Percentiles rank a stretch among this genome's conserved stretches.
These are phyloP conservation scores for Megaceryle alcyon DNA, from an alignment of 2,797 vertebrate species.

Conservation along the genomic window DNA sequence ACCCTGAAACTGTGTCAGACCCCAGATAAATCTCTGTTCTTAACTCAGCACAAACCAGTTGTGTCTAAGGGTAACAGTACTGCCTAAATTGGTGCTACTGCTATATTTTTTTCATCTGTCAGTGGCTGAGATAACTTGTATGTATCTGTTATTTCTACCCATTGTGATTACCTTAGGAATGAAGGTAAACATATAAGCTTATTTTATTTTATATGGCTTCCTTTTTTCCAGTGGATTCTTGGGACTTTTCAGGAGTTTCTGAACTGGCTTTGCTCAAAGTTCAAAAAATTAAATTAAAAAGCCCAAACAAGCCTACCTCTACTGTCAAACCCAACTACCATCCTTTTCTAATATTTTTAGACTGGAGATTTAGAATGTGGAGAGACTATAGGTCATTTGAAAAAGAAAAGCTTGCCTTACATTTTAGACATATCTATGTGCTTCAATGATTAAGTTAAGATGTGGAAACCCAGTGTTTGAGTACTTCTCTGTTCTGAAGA, in stretches of 20 bases:
- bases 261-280: background rate
- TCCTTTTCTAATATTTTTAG: background rate
- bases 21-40: background rate
- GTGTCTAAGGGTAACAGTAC: background rate
- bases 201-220: background rate
- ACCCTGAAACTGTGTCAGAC: background rate
- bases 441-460: background rate
- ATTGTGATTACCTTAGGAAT: background rate
- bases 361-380: background rate
- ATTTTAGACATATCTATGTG: background rate
- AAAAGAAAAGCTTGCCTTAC: background rate
- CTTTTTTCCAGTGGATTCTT: background rate
- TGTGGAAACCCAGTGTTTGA: background rate
- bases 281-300: background rate
- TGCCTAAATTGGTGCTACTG: background rate
- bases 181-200: background rate
- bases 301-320: fast-evolving
- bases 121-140: background rate
- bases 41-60: background rate
- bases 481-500: background rate
- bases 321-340: background rate
- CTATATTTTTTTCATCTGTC: background rate
- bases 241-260: background rate
- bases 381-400: background rate
- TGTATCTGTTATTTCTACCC: background rate